Evolutionary conservation across 2,888 invertebrate species (phyloP).

Genomic region (Eumerus sabulonum): DNA sequence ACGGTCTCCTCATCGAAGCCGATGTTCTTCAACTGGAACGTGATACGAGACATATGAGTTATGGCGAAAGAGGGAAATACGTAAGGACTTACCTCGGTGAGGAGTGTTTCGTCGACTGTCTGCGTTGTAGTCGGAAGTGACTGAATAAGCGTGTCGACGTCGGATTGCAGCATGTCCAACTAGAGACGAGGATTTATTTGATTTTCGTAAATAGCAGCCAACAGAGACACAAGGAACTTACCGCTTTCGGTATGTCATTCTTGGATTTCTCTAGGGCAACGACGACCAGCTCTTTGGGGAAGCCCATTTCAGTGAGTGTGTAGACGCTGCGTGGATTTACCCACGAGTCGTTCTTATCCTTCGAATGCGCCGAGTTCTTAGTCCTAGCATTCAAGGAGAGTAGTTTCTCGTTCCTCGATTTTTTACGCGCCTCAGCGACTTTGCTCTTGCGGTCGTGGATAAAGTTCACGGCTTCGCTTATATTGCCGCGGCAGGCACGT

Average conservation of each 20-base stretch:
- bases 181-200: constrained; percentile 44
- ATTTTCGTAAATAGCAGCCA: background rate
- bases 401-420: constrained; percentile 80
- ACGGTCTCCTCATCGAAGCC: constrained; percentile 82
- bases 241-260: constrained; percentile 85
- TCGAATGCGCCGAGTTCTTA: constrained; percentile 44
- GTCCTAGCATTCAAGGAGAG: constrained; percentile 72
- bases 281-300: constrained; percentile 81
- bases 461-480: constrained; percentile 83
- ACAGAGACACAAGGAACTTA: constrained; percentile 77
- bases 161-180: constrained; percentile 75
- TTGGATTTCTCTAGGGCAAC: constrained; percentile 83
- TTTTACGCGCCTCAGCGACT: constrained; percentile 79
- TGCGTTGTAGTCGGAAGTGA: constrained; percentile 65
- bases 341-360: constrained; percentile 71
- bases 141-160: constrained; percentile 70
- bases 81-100: constrained; percentile 69
- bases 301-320: constrained; percentile 86
- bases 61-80: background rate
- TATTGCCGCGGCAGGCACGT: constrained; percentile 81
- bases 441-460: constrained; percentile 82
- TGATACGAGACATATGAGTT: constrained; percentile 77
- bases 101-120: constrained; percentile 69
- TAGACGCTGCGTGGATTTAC: constrained; percentile 77
- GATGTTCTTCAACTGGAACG: constrained; percentile 79